Evolutionary conservation across 2,888 invertebrate species (phyloP), one percentile per base, ranked within the genome.

Genomic region (Mythimna pallens): DNA sequence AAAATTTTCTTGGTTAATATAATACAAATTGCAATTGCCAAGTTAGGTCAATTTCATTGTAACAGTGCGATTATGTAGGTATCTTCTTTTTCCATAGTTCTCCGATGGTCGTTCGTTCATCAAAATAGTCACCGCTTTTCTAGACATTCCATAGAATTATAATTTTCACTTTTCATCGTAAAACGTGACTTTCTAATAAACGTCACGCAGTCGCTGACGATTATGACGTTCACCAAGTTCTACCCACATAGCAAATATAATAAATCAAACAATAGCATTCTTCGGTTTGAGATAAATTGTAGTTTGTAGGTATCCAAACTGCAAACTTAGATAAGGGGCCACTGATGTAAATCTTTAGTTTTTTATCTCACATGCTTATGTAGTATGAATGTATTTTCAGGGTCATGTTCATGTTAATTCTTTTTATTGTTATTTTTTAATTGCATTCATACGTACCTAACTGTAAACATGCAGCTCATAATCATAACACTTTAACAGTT

Each of bases 201-300:
- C 47, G 52, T 52, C 43, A 64, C 59, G 34, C 54, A 30, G 62
- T 55, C 47, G 20, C 17, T 70, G 71, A 59, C 62, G 34, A 30
- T 59, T 54, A 40, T 82, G 58, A 72, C 58, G 64, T 59, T 47
- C 17, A 17, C 14, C 47, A 17, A 20, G 47, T 17, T 34, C 30
- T 52, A 36, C 30, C 40, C 34, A 63, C 66, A 61, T 30, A 64
- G 55, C 34, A 67, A 67, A 65, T 64, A 64, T 40, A 52, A 70
- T 22, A 40, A 68, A n/a, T 34, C 59, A 65, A 64, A 66, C 43
- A 77, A 54, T 34, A 58, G 10, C 57, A 70, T 66, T 82, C 59
- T 57, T 61, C 40, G 14, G 20, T 63, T 55, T 67, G 5, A 54
- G 54, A 67, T 70, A 67, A 61, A 50, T 71, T 71, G 40, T 75